Evolutionary conservation across 2,113 vertebrate species (phyloP).

Genomic region (Grallaria varia): DNA sequence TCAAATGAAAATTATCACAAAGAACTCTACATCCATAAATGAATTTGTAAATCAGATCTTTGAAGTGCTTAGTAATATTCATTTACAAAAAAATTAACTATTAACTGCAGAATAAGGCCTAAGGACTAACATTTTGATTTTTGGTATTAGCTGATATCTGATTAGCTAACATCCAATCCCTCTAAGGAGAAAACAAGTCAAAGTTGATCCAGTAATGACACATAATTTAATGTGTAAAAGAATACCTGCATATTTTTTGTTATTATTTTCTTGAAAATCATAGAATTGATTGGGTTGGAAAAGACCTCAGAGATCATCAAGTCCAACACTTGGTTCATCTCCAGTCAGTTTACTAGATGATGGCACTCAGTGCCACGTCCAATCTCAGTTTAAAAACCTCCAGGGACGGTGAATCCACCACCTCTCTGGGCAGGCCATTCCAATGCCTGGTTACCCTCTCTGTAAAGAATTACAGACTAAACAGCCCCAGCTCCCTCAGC

Average conservation of each 20-base stretch:
- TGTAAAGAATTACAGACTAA: no score
- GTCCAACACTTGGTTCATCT: no score
- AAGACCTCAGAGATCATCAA: no score
- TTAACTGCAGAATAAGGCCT: not conserved
- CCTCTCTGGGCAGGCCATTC: no score
- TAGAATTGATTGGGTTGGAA: no score
- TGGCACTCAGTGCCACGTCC: no score
- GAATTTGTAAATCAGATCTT: not conserved
- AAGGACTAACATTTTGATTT: not conserved
- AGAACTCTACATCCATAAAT: not conserved
- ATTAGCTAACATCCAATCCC: not conserved
- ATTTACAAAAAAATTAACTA: not conserved
- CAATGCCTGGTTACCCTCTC: no score
- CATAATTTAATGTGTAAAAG: not conserved
- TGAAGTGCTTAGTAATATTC: not conserved
- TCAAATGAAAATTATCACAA: not conserved
- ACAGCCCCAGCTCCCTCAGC: no score
- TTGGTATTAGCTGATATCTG: not conserved
- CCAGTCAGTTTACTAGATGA: no score
- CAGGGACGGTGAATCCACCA: no score
- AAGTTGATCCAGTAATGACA: not conserved
- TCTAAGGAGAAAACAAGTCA: not conserved
- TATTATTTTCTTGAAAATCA: not conserved
- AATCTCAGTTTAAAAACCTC: no score
- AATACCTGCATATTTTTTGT: not conserved